Conservation (phyloP, 2,797 vertebrate species). For the Urocyon cinereoargenteus region DNA sequence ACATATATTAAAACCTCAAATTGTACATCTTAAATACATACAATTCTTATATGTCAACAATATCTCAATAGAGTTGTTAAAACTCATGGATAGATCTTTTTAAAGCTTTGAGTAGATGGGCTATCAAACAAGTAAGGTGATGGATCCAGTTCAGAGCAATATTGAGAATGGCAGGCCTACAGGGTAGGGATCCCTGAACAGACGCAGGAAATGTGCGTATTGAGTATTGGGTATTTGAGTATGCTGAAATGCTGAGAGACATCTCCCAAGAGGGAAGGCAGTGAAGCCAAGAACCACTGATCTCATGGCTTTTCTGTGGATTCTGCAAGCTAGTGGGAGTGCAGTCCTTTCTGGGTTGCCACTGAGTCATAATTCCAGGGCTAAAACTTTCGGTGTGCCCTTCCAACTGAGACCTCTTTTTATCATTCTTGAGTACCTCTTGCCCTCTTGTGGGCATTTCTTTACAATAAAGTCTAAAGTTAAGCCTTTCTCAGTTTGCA, state of each 20-base stretch:
- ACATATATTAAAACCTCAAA: background rate
- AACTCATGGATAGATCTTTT: background rate
- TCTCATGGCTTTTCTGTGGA: background rate
- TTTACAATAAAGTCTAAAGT: background rate
- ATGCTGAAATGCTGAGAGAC: background rate
- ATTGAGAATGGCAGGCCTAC: background rate
- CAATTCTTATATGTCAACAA: background rate
- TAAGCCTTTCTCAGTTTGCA: background rate
- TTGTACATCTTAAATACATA: background rate
- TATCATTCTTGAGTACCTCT: background rate
- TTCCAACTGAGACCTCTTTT: background rate
- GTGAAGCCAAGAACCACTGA: background rate
- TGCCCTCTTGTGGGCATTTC: conserved; percentile 40
- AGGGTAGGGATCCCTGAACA: background rate
- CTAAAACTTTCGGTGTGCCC: background rate
- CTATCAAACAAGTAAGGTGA: background rate
- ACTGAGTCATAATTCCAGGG: background rate
- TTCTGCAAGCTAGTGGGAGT: background rate
- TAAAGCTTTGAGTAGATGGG: background rate
- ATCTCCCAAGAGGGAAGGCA: background rate
- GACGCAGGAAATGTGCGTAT: background rate
- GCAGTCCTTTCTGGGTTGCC: background rate
- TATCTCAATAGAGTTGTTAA: background rate
- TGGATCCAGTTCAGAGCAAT: background rate
- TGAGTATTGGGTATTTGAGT: background rate